These are phyloP conservation scores for Plodia interpunctella DNA, from an alignment of 1,140 invertebrate species.

Conservation along the genomic window DNA sequence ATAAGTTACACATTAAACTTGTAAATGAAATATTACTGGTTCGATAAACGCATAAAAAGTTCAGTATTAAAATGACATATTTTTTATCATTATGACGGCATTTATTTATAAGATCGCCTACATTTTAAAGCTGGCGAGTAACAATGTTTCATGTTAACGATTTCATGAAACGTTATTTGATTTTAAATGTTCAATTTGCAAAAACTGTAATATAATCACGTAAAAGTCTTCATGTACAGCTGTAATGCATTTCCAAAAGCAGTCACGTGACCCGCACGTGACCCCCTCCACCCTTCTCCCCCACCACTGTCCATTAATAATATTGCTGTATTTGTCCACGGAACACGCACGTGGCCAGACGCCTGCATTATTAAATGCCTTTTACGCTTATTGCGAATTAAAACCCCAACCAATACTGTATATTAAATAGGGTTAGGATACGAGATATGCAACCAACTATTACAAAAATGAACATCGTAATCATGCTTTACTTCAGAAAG, in stretches of 20 bases:
- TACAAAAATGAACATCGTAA: conserved; percentile 30
- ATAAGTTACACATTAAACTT: too few species aligned
- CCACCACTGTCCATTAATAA: conserved; percentile 56
- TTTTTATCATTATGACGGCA: background rate
- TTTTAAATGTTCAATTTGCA: conserved; percentile 20
- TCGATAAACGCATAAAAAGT: background rate
- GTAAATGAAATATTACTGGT: background rate
- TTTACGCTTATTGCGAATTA: conserved; percentile 73
- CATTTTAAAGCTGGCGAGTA: too few species aligned
- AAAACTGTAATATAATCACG: conserved; percentile 42
- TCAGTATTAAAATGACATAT: background rate
- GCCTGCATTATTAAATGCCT: conserved; percentile 76
- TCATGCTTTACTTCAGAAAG: background rate
- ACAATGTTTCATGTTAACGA: too few species aligned
- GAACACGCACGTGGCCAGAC: conserved; percentile 51
- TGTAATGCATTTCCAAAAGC: conserved; percentile 31
- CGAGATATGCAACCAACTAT: conserved; percentile 1
- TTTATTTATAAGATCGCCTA: too few species aligned
- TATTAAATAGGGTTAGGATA: conserved; percentile 51
- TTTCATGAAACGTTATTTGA: background rate
- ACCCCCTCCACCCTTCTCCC: conserved; percentile 27
- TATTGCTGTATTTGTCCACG: conserved; percentile 65
- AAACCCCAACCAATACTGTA: conserved; percentile 40
- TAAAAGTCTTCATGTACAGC: background rate
- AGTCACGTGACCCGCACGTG: conserved; percentile 65